Evolutionary conservation across 2,113 vertebrate species (phyloP).

Genomic region (Sylvilagus bachmani): DNA sequence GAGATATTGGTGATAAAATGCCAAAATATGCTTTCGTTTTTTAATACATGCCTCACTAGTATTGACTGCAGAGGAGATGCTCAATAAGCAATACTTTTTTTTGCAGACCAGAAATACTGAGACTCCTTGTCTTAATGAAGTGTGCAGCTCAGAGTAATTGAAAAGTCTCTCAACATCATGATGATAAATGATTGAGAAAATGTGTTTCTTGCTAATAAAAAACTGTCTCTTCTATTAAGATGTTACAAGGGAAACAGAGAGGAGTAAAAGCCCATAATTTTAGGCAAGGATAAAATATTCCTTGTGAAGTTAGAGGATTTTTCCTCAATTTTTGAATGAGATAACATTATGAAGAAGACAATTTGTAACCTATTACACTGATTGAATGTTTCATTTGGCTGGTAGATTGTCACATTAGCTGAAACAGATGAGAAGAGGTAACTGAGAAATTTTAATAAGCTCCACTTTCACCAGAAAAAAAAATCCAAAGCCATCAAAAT

Average conservation of each 20-base stretch:
- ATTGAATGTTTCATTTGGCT: not conserved
- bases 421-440: not conserved
- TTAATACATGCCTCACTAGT: not conserved
- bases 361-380: not conserved
- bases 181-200: conserved; percentile 15
- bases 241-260: not conserved
- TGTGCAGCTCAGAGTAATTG: not conserved
- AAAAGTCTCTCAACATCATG: not conserved
- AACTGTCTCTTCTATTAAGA: not conserved
- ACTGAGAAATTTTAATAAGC: not conserved
- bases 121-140: conserved; percentile 35
- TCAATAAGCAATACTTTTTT: conserved; percentile 31
- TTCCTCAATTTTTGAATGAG: not conserved
- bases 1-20: not conserved
- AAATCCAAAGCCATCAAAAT: not conserved
- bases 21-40: not conserved
- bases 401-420: not conserved
- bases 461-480: not conserved
- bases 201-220: not conserved
- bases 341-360: not conserved
- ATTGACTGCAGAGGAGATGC: not conserved
- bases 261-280: not conserved
- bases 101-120: not conserved
- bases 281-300: not conserved
- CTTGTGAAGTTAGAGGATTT: not conserved